phyloP scores from a whole-genome alignment of 1,140 invertebrate species.

The Fopius arisanus region DNA sequence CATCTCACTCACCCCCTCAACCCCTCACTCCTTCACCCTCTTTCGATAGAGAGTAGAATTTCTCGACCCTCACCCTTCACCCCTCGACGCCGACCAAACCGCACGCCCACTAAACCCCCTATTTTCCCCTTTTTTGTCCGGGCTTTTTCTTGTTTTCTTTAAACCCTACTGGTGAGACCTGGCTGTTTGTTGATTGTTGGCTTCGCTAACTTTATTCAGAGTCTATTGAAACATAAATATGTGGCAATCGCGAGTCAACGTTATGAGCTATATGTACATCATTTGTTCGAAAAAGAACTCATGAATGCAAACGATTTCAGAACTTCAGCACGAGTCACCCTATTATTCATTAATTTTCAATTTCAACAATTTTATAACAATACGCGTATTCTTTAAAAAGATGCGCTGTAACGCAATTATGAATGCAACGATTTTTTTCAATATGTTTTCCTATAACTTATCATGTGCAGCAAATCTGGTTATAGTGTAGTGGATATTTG shows the following conservation, averaged over 20 bases:
- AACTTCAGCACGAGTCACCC: too few species aligned
- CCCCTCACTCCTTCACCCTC: not conserved
- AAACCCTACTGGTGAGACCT: not conserved
- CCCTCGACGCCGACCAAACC: not conserved
- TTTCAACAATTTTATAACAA: too few species aligned
- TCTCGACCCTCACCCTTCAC: not conserved
- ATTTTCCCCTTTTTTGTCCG: not conserved
- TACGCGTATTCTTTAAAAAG: too few species aligned
- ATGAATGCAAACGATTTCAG: too few species aligned
- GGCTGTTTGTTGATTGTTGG: not conserved
- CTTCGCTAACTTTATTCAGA: not conserved
- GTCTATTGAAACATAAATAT: not conserved
- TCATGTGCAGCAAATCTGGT: too few species aligned
- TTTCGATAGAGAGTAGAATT: not conserved
- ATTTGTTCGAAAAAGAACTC: too few species aligned
- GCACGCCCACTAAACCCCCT: conserved; percentile 4
- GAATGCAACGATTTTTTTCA: too few species aligned
- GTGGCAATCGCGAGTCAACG: not conserved
- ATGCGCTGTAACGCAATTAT: too few species aligned
- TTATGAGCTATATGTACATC: not conserved
- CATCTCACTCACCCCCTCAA: conserved; percentile 11
- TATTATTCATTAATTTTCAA: too few species aligned
- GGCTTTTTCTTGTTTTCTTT: not conserved
- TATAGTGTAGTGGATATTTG: too few species aligned
- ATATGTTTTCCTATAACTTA: too few species aligned